These are phyloP conservation scores for Acestrorhynchus altus DNA, from an alignment of 2,797 vertebrate genomes.

Conservation along the genomic window DNA sequence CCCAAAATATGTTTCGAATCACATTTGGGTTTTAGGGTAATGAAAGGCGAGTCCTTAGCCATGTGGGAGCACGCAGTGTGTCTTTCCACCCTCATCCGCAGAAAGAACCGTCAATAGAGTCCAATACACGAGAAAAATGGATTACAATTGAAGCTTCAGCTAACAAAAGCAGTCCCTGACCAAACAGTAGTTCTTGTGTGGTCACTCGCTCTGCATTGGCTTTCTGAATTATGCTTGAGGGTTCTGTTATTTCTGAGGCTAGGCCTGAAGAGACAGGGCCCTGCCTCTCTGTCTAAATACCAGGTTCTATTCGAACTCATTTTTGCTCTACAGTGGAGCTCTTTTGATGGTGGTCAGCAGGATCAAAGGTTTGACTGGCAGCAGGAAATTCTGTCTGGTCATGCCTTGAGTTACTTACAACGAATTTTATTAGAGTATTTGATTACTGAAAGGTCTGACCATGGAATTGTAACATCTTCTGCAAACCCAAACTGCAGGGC, in stretches of 20 bases:
- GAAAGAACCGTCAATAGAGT: neutral
- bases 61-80: neutral
- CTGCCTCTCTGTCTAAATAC: neutral
- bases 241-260: neutral
- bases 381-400: neutral
- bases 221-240: neutral
- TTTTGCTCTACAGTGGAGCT: neutral
- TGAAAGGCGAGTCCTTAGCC: conserved; percentile 8
- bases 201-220: neutral
- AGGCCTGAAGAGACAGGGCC: neutral
- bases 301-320: neutral
- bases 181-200: neutral
- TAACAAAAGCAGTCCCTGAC: neutral
- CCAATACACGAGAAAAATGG: neutral
- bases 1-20: conserved; percentile 52
- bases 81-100: neutral
- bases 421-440: neutral
- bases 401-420: neutral
- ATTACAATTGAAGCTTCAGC: neutral
- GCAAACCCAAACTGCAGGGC: neutral
- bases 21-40: conserved; percentile 39
- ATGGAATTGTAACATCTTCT: neutral
- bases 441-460: neutral
- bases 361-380: neutral
- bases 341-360: neutral